Base-by-base conservation (phyloP, 2,888 invertebrate species). In the Stictocephala bisonia region DNA sequence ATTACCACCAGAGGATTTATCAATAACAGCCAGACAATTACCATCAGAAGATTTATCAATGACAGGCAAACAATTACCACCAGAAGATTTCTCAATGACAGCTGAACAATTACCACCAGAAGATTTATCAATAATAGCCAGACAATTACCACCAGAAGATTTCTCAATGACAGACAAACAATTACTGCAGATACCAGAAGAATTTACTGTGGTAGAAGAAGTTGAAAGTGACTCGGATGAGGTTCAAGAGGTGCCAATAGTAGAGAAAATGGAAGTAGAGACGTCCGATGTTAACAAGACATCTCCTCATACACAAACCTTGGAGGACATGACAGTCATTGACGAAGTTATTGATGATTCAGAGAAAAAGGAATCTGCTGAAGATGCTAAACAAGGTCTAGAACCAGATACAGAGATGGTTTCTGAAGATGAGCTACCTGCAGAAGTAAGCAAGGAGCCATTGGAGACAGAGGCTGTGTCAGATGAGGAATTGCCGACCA, bases 381-480 rank as follows among this genome's bases (percentile, higher is more conserved):
- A 56, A 11, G 53, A 70, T 1, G 26, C 56, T 6, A 73, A 69
- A 64, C 31, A 66, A 40, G 69, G 22, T 11, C 13, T 75, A 41
- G 92, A 92, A 79, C 91, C 92, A 60, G 93, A 94, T 82, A 93
- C 93, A 0, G 94, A 94, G 69, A 78, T 79, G 77, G 79, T 79
- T n/a, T 80, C 79, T 9, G 79, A 81, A 71, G 81, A 81, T 53
- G 80, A 79, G 68, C 58, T 80, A 13, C 79, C 79, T 22, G 74
- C 77, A 7, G 79, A 80, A 56, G 76, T 64, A 13, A 71, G 73
- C 22, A 79, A 79, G 50, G 78, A 76, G 66, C 77, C 76, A 1
- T 56, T 79, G 75, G 93, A 94, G 86, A 93, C 93, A 1, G 94
- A 94, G 83, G 93, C 92, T 84, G 92, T 92, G 0, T 92, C 92